phyloP scores from a whole-genome alignment of 2,113 vertebrate species.

The Alligator mississippiensis region DNA sequence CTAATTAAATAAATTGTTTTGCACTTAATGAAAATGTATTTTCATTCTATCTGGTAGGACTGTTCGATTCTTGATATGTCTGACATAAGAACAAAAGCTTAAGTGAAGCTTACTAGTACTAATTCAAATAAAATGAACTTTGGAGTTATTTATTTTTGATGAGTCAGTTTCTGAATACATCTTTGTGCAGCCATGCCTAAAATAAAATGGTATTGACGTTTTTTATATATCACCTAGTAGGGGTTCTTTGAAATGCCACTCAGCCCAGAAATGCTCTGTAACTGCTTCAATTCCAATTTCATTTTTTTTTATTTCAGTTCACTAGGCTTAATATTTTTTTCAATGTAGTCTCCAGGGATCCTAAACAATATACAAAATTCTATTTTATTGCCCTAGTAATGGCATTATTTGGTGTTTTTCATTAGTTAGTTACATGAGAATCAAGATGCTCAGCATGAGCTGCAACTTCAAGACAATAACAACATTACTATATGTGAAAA shows the following conservation, averaged over 20 bases:
- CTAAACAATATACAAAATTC: slow-evolving; percentile 21
- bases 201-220: slow-evolving; percentile 29
- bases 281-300: slow-evolving; percentile 36
- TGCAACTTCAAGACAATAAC: background rate
- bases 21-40: too few relatives aligned
- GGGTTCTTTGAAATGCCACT: slow-evolving; percentile 31
- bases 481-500: background rate
- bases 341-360: background rate
- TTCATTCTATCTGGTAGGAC: too few relatives aligned
- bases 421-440: slow-evolving; percentile 22
- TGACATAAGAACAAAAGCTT: background rate
- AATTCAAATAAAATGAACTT: background rate
- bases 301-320: slow-evolving; percentile 29
- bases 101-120: background rate
- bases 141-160: slow-evolving; percentile 22
- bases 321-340: background rate
- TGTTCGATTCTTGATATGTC: background rate
- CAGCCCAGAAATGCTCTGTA: slow-evolving; percentile 14
- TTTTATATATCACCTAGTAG: background rate
- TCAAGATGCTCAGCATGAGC: background rate
- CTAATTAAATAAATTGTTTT: background rate
- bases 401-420: slow-evolving; percentile 32
- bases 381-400: slow-evolving; percentile 32
- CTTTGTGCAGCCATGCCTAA: slow-evolving; percentile 47
- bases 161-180: slow-evolving; percentile 26